phyloP scores from a whole-genome alignment of 2,888 invertebrate species.

The Sinopyrophorus schimmeli region DNA sequence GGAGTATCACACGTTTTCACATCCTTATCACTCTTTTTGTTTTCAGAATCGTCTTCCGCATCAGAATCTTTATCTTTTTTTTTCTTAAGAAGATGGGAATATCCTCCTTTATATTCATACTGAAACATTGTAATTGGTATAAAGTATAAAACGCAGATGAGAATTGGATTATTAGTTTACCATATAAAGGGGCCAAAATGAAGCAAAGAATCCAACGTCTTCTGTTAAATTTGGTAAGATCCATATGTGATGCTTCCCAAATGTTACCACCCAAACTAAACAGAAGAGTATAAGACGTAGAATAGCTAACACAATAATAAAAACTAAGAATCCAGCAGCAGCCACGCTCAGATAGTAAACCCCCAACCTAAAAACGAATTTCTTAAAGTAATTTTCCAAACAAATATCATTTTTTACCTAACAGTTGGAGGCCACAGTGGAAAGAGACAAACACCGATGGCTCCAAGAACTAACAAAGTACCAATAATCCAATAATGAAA shows the following conservation, averaged over 20 bases:
- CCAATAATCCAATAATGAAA: slow-evolving; percentile 94
- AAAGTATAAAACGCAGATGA: background rate
- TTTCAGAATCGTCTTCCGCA: slow-evolving; percentile 67
- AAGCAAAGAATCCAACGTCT: slow-evolving; percentile 98
- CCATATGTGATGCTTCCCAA: slow-evolving; percentile 95
- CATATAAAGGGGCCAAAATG: slow-evolving; percentile 96
- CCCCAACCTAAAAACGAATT: slow-evolving; percentile 73
- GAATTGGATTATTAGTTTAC: slow-evolving; percentile 53
- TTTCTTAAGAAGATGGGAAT: slow-evolving; percentile 66
- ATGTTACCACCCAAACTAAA: slow-evolving; percentile 82
- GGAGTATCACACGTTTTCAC: no score
- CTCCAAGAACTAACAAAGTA: slow-evolving; percentile 84
- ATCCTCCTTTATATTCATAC: slow-evolving; percentile 79
- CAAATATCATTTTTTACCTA: slow-evolving; percentile 63
- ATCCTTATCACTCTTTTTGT: slow-evolving; percentile 40
- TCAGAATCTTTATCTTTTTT: slow-evolving; percentile 83
- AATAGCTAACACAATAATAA: slow-evolving; percentile 88
- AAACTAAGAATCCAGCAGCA: slow-evolving; percentile 92
- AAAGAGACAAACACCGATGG: slow-evolving; percentile 95
- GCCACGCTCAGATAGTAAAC: slow-evolving; percentile 97
- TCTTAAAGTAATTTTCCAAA: background rate
- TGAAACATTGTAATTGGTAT: slow-evolving; percentile 50
- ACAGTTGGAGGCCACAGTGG: slow-evolving; percentile 98
- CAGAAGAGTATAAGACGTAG: slow-evolving; percentile 91
- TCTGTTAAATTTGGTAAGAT: slow-evolving; percentile 98